phyloP scores from a whole-genome alignment of 2,888 invertebrate species.

The Laothoe populi region DNA sequence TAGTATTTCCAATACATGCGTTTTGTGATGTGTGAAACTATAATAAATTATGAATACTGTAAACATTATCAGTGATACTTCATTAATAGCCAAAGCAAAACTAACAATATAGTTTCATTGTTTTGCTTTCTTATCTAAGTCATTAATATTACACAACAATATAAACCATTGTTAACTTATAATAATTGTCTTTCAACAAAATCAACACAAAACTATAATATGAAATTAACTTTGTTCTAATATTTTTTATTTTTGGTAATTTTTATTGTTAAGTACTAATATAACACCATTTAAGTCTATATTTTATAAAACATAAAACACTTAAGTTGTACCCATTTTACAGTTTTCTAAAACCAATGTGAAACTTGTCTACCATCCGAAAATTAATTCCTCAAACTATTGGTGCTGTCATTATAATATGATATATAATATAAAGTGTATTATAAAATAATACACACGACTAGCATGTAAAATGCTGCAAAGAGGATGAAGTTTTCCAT shows the following conservation, averaged over 20 bases:
- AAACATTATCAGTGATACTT: not conserved
- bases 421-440: constrained; percentile 36
- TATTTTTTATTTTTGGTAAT: constrained; percentile 74
- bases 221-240: constrained; percentile 74
- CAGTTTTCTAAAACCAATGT: constrained; percentile 23
- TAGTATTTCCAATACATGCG: not conserved
- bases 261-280: constrained; percentile 78
- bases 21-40: constrained; percentile 22
- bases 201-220: constrained; percentile 61
- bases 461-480: constrained; percentile 74
- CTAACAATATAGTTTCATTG: not conserved
- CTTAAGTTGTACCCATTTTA: constrained; percentile 44
- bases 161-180: constrained; percentile 57
- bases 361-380: constrained; percentile 9
- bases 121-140: no score
- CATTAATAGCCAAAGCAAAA: not conserved
- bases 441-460: constrained; percentile 60
- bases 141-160: constrained; percentile 43
- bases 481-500: constrained; percentile 38
- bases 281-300: constrained; percentile 66
- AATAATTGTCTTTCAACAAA: constrained; percentile 57
- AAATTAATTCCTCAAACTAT: constrained; percentile 31
- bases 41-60: constrained; percentile 14
- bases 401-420: constrained; percentile 38
- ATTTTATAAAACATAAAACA: constrained; percentile 65